phyloP scores from a whole-genome alignment of 2,113 vertebrate species.

The Siphamia tubifer region DNA sequence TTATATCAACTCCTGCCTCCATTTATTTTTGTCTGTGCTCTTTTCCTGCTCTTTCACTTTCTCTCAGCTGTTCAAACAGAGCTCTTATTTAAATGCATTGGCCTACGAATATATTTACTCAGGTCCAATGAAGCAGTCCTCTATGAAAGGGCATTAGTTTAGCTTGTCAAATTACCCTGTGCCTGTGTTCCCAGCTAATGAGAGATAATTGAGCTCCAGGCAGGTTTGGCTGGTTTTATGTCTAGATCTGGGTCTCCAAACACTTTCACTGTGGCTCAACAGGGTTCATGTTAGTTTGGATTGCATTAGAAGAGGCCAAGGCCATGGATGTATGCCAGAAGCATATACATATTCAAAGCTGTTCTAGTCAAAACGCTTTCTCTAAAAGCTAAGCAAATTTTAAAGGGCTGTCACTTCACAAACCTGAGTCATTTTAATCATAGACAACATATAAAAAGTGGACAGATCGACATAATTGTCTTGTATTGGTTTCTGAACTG shows the following conservation, averaged over 20 bases:
- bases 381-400: no score
- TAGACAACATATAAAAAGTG: no score
- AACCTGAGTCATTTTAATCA: no score
- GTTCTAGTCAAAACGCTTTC: no score
- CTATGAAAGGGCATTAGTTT: slow-evolving; percentile 87
- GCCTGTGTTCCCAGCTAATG: slow-evolving; percentile 83
- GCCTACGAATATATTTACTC: slow-evolving; percentile 88
- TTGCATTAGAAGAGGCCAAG: background rate
- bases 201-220: slow-evolving; percentile 87
- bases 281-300: slow-evolving; percentile 14
- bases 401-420: no score
- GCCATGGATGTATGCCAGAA: slow-evolving; percentile 7
- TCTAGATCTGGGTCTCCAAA: background rate
- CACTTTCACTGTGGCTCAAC: background rate
- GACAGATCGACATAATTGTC: no score
- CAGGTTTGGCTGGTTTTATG: slow-evolving; percentile 55
- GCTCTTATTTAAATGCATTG: slow-evolving; percentile 82
- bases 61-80: slow-evolving; percentile 87
- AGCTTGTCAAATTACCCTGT: slow-evolving; percentile 86
- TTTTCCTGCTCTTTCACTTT: background rate
- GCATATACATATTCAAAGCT: no score
- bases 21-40: slow-evolving; percentile 2
- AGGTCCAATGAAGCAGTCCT: slow-evolving; percentile 84
- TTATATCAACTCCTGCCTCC: background rate
- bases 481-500: no score